phyloP scores from a whole-genome alignment of 2,113 vertebrate genomes.

The Psammodynastes pulverulentus region DNA sequence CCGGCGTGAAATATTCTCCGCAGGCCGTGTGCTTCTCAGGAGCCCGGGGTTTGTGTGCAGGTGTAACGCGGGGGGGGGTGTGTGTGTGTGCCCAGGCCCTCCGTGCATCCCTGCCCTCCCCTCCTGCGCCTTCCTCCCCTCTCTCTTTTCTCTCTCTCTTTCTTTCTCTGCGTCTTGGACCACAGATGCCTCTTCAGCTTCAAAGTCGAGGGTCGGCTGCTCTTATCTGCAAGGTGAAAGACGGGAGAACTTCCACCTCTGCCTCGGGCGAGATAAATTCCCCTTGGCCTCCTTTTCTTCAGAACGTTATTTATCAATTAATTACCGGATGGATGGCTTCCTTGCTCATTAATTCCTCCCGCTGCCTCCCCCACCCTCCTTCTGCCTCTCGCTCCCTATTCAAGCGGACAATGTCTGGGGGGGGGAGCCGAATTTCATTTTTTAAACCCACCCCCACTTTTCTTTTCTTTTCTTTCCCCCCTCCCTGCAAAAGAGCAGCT shows the following conservation, averaged over 20 bases:
- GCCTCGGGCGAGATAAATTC: constrained; percentile 60
- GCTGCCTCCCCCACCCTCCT: no score
- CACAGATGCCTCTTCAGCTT: constrained; percentile 25
- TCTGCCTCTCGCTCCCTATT: constrained; percentile 33
- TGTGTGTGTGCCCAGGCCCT: no score
- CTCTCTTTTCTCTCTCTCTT: no score
- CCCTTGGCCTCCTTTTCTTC: constrained; percentile 49
- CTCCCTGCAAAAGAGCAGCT: no score
- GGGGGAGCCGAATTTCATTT: neutral
- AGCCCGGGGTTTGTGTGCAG: no score
- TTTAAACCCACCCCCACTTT: no score
- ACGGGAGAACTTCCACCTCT: constrained; percentile 47
- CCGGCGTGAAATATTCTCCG: no score
- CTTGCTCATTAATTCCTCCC: constrained; percentile 56
- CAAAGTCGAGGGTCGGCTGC: neutral
- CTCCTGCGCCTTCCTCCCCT: no score
- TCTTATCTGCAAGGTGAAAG: constrained; percentile 68
- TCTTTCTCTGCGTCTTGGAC: neutral
- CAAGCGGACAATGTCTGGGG: constrained; percentile 31
- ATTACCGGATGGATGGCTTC: constrained; percentile 58
- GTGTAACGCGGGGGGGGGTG: no score
- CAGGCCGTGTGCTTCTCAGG: no score
- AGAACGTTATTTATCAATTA: constrained; percentile 66
- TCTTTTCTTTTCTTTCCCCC: no score
- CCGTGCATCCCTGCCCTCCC: no score